Evolutionary conservation across 2,888 invertebrate genomes (phyloP), one percentile per base, ranked within the genome.

Genomic region (Drosophila pullipes): DNA sequence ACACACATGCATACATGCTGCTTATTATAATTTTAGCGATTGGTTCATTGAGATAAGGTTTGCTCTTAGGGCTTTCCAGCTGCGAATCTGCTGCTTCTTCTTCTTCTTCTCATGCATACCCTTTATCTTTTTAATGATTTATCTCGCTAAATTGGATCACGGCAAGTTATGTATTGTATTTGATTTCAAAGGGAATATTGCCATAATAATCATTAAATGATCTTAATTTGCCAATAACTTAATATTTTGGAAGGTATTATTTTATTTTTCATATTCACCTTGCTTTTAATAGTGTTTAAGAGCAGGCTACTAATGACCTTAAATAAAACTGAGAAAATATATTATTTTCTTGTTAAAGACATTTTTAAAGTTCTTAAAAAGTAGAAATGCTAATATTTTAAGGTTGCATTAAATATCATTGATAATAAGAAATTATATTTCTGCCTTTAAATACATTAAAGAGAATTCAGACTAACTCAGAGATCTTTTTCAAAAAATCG

Each of bases 11-110:
- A 54, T n/a, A 10, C 25, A 31, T 30, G 44, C 10, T 44, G 22
- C 22, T 44, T 25, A 70, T 64, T 58, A 69, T 71, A 82, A 83
- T 85, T 82, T 85, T 55, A 64, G 67, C 33, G 85, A 87, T 85
- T 68, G 49, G 28, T 61, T 54, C 35, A 58, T 47, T 54, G 50
- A 54, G 79, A 77, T 79, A 79, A 65, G 58, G 7, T 49, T 13
- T 59, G 52, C 31, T 28, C 4, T 18, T 25, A 44, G 31, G 50
- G 41, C 22, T 25, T 53, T 28, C 35, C 60, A 60, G 55, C 55
- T 61, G 58, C 18, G 25, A 35, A 18, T 54, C 11, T 18, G 18
- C 10, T 3, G 2, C n/a, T 50, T 53, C 22, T 39, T 52, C 50
- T 39, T 52, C 50, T 61, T 53, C 30, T 53, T 10, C 2, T 25